Percentiles rank a stretch among this genome's conserved stretches.
Evolutionary conservation across 2,888 invertebrate genomes (phyloP).

Genomic region (Cosmia pyralina): DNA sequence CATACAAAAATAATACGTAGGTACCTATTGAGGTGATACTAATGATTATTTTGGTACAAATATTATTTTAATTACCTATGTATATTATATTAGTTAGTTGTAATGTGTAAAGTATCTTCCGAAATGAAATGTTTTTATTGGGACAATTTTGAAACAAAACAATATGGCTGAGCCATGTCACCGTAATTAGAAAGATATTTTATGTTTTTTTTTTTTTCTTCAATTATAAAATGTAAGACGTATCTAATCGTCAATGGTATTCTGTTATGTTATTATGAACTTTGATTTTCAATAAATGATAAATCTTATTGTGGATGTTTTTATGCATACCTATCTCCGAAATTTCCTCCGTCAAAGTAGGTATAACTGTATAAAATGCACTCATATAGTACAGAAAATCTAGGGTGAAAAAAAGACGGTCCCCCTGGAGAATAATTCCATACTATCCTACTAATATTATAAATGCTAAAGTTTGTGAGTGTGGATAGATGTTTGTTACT

Average conservation of each 20-base stretch:
- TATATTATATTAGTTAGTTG: constrained; percentile 55
- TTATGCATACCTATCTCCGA: background rate
- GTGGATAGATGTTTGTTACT: too few relatives aligned
- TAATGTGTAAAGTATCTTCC: constrained; percentile 53
- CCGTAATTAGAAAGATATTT: constrained; percentile 24
- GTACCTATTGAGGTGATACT: constrained; percentile 54
- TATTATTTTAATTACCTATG: constrained; percentile 58
- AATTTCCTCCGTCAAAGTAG: background rate
- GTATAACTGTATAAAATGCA: background rate
- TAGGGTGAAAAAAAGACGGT: too few relatives aligned
- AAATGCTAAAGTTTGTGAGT: too few relatives aligned
- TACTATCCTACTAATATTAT: too few relatives aligned
- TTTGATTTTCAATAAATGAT: constrained; percentile 39
- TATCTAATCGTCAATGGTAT: constrained; percentile 48
- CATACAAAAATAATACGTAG: constrained; percentile 56
- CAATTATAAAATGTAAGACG: constrained; percentile 38
- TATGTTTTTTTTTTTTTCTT: constrained; percentile 23
- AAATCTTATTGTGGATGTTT: constrained; percentile 27
- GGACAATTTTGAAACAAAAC: constrained; percentile 31
- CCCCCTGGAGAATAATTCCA: too few relatives aligned
- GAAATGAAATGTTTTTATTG: constrained; percentile 60
- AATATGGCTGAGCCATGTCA: constrained; percentile 27
- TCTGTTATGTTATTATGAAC: constrained; percentile 46
- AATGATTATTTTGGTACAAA: constrained; percentile 65
- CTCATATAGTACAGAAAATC: too few relatives aligned